phyloP scores from a whole-genome alignment of 2,797 vertebrate genomes.

The Fringilla coelebs region DNA sequence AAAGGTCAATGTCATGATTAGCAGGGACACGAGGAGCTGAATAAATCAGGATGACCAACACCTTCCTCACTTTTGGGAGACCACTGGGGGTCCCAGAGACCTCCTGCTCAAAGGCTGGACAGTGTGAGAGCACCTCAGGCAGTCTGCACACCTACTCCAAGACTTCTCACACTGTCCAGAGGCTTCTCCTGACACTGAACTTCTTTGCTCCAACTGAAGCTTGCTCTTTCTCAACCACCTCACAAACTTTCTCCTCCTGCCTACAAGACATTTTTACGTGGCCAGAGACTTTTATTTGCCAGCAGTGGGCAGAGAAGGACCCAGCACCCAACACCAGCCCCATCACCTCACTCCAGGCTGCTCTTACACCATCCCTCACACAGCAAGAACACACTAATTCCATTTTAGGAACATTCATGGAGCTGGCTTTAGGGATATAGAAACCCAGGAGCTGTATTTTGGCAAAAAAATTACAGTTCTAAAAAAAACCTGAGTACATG shows the following conservation, averaged over 20 bases:
- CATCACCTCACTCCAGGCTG: background rate
- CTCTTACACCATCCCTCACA: background rate
- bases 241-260: background rate
- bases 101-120: background rate
- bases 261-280: background rate
- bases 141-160: background rate
- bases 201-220: background rate
- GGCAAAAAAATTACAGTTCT: background rate
- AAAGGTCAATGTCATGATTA: background rate
- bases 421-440: background rate
- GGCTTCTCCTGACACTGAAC: background rate
- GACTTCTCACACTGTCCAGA: background rate
- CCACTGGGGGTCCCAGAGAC: background rate
- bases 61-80: background rate
- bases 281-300: background rate
- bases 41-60: background rate
- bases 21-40: background rate
- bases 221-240: background rate
- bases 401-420: background rate
- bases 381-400: background rate
- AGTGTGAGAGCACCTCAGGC: fast-evolving
- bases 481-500: background rate
- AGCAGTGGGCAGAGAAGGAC: background rate
- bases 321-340: background rate
- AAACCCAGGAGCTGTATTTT: background rate